Evolutionary conservation across 2,888 invertebrate species (phyloP).

Genomic region (Dicranocentrus wangi): DNA sequence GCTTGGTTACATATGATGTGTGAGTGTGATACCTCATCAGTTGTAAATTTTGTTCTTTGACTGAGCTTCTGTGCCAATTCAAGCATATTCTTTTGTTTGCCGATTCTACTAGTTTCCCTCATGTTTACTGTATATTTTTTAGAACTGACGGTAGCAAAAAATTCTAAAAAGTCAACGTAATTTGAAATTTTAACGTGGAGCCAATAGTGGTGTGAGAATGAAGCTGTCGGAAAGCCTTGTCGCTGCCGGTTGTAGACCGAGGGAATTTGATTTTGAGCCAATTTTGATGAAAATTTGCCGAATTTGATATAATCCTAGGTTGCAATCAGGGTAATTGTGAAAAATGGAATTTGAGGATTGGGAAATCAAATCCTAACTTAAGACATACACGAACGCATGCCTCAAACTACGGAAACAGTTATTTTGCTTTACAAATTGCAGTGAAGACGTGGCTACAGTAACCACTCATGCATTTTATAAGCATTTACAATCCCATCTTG

Average conservation of each 20-base stretch:
- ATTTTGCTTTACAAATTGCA: background rate
- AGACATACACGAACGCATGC: too few relatives aligned
- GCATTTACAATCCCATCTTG: background rate
- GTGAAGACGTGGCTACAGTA: constrained; percentile 42
- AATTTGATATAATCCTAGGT: background rate
- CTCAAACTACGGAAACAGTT: background rate
- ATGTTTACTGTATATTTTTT: constrained; percentile 26
- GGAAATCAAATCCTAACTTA: too few relatives aligned
- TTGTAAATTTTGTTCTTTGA: constrained; percentile 53
- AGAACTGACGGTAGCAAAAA: too few relatives aligned
- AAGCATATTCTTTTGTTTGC: constrained; percentile 57
- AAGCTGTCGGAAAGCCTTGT: background rate
- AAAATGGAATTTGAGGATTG: too few relatives aligned
- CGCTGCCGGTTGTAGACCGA: too few relatives aligned
- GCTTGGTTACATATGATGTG: too few relatives aligned
- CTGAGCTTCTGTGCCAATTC: constrained; percentile 60
- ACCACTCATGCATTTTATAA: constrained; percentile 25
- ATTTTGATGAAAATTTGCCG: background rate
- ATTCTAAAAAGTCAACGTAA: too few relatives aligned
- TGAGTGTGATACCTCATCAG: constrained; percentile 47
- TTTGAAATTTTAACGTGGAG: constrained; percentile 3
- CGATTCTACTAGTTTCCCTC: constrained; percentile 41
- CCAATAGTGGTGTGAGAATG: background rate
- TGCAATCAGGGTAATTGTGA: too few relatives aligned
- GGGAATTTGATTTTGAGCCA: background rate